These are phyloP conservation scores for Marmota flaviventris DNA, from an alignment of 2,113 vertebrate genomes.

Conservation along the genomic window DNA sequence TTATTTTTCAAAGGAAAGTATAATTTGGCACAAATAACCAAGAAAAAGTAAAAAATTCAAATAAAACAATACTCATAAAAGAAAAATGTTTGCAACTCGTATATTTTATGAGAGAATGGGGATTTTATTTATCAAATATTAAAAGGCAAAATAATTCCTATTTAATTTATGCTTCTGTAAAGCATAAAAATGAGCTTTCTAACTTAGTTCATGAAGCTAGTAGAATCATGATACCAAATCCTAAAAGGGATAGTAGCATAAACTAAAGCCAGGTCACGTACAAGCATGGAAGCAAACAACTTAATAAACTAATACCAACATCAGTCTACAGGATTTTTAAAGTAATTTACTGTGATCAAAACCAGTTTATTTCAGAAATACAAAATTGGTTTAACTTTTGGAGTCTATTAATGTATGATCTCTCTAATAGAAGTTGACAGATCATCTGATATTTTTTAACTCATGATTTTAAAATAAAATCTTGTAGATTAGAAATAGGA, in stretches of 20 bases:
- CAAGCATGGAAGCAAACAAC: slow-evolving; percentile 33
- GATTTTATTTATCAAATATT: slow-evolving; percentile 21
- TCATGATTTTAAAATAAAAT: slow-evolving; percentile 62
- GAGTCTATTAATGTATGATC: slow-evolving; percentile 48
- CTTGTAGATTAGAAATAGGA: slow-evolving; percentile 43
- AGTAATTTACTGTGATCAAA: slow-evolving; percentile 65
- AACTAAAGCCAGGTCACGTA: slow-evolving; percentile 32
- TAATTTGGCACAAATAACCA: background rate
- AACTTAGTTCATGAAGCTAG: slow-evolving; percentile 3
- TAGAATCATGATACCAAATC: background rate
- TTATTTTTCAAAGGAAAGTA: slow-evolving; percentile 20
- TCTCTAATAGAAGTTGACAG: slow-evolving; percentile 53
- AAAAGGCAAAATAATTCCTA: slow-evolving; percentile 1
- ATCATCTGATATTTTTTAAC: slow-evolving; percentile 61
- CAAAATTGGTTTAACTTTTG: slow-evolving; percentile 67
- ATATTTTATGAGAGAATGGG: background rate
- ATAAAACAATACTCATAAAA: background rate
- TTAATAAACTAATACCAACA: slow-evolving; percentile 58
- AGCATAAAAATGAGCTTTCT: background rate
- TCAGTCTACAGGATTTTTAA: slow-evolving; percentile 53
- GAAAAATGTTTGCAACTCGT: background rate
- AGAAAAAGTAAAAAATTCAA: background rate
- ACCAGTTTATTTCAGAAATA: slow-evolving; percentile 58
- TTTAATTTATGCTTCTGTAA: background rate
- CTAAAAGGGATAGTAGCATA: background rate